Percentiles rank a stretch among this genome's conserved stretches.
phyloP scores from a whole-genome alignment of 1,140 invertebrate species.

The Leguminivora glycinivorella region DNA sequence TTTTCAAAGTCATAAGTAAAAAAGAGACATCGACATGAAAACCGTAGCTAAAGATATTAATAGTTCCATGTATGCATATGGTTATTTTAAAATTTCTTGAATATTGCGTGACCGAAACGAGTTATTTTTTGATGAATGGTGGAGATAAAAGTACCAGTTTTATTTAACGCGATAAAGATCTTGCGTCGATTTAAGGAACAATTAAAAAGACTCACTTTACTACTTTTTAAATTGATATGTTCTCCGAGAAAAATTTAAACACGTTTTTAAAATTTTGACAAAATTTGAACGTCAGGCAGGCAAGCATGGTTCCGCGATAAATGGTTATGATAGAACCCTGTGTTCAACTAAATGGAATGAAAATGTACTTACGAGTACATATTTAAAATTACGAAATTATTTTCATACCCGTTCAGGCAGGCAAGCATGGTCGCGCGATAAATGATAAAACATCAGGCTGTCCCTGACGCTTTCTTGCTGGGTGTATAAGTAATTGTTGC shows the following conservation, averaged over 20 bases:
- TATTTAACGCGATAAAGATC: conserved; percentile 7
- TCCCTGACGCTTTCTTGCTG: too few species aligned
- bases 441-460: too few species aligned
- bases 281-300: not conserved
- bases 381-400: too few species aligned
- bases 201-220: not conserved
- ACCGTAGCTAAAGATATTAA: conserved; percentile 4
- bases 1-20: too few species aligned
- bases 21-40: conserved; percentile 1
- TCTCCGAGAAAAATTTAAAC: not conserved
- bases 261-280: not conserved
- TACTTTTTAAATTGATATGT: not conserved
- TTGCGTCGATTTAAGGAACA: conserved; percentile 10
- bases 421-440: too few species aligned
- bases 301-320: too few species aligned
- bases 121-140: conserved; percentile 13
- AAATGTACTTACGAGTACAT: too few species aligned
- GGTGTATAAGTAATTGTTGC: too few species aligned
- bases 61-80: not conserved
- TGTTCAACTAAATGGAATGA: too few species aligned
- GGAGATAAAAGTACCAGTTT: not conserved
- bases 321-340: too few species aligned
- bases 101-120: conserved; percentile 6
- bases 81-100: not conserved
- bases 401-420: too few species aligned